Evolutionary conservation across 2,113 vertebrate genomes (phyloP).

Genomic region (Plectropomus leopardus): DNA sequence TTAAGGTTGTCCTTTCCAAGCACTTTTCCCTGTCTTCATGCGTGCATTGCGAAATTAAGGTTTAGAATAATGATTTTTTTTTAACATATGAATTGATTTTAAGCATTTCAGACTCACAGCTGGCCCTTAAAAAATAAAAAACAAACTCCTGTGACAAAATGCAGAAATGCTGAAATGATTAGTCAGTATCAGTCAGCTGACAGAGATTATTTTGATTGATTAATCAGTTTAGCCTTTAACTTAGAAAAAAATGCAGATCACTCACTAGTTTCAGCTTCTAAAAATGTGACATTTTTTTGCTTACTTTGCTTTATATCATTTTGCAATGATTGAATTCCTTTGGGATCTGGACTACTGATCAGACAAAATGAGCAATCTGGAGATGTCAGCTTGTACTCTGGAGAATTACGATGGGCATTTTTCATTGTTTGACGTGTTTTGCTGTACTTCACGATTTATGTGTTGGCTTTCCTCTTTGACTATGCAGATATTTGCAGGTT

Average conservation of each 20-base stretch:
- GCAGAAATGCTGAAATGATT: no score
- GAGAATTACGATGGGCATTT: no score
- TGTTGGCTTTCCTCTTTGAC: background rate
- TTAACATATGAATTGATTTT: background rate
- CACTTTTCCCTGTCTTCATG: background rate
- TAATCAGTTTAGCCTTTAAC: background rate
- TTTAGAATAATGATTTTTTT: background rate
- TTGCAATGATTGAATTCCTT: background rate
- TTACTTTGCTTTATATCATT: background rate
- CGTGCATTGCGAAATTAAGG: background rate
- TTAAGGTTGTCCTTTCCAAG: constrained; percentile 43
- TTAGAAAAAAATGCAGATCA: background rate
- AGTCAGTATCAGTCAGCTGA: background rate
- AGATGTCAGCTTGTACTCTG: background rate
- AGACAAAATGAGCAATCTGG: background rate
- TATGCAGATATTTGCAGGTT: no score
- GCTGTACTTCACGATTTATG: no score
- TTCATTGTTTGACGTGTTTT: background rate
- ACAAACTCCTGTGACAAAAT: background rate
- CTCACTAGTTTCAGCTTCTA: background rate
- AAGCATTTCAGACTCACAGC: background rate
- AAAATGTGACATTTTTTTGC: background rate
- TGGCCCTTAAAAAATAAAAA: background rate
- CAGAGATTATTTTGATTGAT: background rate
- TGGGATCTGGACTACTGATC: background rate